phyloP scores from a whole-genome alignment of 2,113 vertebrate species.

The Fulmarus glacialis region DNA sequence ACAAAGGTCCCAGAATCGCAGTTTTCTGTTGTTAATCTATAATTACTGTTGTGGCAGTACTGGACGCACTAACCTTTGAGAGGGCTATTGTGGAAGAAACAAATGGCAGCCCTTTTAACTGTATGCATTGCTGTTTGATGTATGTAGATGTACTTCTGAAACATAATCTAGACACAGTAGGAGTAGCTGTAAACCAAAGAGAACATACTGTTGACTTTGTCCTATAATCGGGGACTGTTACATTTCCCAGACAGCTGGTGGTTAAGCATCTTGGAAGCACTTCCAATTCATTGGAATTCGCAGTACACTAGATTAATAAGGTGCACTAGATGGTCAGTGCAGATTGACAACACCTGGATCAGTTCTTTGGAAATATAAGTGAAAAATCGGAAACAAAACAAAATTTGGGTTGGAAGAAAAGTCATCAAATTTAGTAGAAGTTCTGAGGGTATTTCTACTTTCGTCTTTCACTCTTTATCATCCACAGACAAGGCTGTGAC shows the following conservation, averaged over 20 bases:
- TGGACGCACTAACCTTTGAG: background rate
- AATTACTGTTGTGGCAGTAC: background rate
- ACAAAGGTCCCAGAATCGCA: background rate
- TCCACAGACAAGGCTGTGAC: slow-evolving; percentile 1
- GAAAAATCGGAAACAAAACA: slow-evolving; percentile 14
- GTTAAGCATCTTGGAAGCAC: slow-evolving; percentile 48
- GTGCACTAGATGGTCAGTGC: slow-evolving; percentile 68
- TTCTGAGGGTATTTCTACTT: background rate
- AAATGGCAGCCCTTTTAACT: background rate
- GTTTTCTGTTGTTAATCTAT: slow-evolving; percentile 41
- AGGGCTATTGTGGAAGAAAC: background rate
- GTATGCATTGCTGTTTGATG: background rate
- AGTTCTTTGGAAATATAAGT: slow-evolving; percentile 67
- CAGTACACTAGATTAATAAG: slow-evolving; percentile 56
- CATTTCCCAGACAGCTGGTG: slow-evolving; percentile 62
- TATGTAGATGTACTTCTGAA: slow-evolving; percentile 28
- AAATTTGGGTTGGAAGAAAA: background rate
- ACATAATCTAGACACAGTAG: slow-evolving; percentile 53
- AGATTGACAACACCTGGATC: slow-evolving; percentile 65
- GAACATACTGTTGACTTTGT: slow-evolving; percentile 76
- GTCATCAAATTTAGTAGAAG: background rate
- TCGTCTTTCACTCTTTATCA: background rate
- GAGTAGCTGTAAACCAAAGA: slow-evolving; percentile 64
- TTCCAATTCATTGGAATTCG: slow-evolving; percentile 67
- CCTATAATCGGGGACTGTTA: slow-evolving; percentile 70